A percentile compares a stretch with the other conserved stretches of the same genome.
Evolutionary conservation across 2,113 vertebrate genomes (phyloP).

Genomic region (Oryzias woworae): DNA sequence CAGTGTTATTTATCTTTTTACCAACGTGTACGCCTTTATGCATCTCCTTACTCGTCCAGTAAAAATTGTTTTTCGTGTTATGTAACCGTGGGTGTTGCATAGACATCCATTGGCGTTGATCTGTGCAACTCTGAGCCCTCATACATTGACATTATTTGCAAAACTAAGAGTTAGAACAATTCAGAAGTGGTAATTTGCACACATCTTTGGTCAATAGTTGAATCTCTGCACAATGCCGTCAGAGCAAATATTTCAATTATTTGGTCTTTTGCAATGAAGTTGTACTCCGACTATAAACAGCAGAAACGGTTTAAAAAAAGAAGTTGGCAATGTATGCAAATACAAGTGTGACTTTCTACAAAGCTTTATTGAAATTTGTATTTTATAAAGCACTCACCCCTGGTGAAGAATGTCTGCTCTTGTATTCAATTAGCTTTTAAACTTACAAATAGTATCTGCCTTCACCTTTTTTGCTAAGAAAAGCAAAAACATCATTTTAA

Average conservation of each 20-base stretch:
- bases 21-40: constrained; percentile 83
- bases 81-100: constrained; percentile 34
- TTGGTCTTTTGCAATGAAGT: constrained; percentile 1
- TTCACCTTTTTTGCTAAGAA: constrained; percentile 83
- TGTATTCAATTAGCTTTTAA: constrained; percentile 82
- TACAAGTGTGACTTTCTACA: constrained; percentile 70
- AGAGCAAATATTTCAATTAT: constrained; percentile 56
- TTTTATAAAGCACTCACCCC: constrained; percentile 82
- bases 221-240: constrained; percentile 66
- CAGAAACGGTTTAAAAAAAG: constrained; percentile 69
- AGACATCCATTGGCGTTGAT: constrained; percentile 1
- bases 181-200: constrained; percentile 54
- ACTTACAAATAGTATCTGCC: constrained; percentile 87
- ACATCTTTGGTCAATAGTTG: constrained; percentile 45
- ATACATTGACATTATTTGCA: constrained; percentile 28
- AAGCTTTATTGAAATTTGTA: constrained; percentile 84
- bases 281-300: constrained; percentile 41
- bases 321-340: constrained; percentile 75
- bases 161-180: constrained; percentile 20
- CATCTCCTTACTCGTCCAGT: constrained; percentile 83
- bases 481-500: constrained; percentile 88
- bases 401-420: constrained; percentile 83
- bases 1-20: constrained; percentile 26
- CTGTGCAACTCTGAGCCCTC: constrained; percentile 33
- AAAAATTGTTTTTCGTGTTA: constrained; percentile 69